phyloP scores from a whole-genome alignment of 2,888 invertebrate species.

The Ischnus inquisitorius region DNA sequence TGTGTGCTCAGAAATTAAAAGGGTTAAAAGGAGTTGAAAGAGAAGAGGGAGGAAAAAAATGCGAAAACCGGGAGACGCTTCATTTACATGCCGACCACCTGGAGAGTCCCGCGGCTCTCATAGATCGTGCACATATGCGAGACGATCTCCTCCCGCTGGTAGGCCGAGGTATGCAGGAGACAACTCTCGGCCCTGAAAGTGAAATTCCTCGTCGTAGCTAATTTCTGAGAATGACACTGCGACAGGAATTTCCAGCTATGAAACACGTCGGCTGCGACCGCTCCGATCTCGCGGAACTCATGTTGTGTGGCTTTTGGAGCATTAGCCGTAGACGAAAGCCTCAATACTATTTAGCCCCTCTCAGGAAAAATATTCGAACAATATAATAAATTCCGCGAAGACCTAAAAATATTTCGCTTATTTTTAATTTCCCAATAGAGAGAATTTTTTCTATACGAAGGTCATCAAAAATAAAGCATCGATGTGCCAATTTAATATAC shows the following conservation, averaged over 20 bases:
- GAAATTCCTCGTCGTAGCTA: slow-evolving; percentile 68
- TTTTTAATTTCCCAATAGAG: too few relatives aligned
- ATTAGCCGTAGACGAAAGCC: neutral
- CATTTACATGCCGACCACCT: slow-evolving; percentile 71
- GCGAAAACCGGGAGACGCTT: slow-evolving; percentile 62
- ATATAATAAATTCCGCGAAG: too few relatives aligned
- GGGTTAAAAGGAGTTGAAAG: slow-evolving; percentile 47
- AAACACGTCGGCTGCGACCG: slow-evolving; percentile 4
- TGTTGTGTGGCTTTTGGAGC: neutral
- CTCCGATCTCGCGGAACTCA: slow-evolving; percentile 9
- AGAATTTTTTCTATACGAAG: too few relatives aligned
- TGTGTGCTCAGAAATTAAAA: slow-evolving; percentile 30
- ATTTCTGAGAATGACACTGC: slow-evolving; percentile 65
- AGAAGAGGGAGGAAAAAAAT: slow-evolving; percentile 52
- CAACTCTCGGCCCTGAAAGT: slow-evolving; percentile 69
- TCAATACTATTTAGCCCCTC: neutral
- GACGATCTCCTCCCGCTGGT: slow-evolving; percentile 41
- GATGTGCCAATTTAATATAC: too few relatives aligned
- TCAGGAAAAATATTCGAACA: too few relatives aligned
- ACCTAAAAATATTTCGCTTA: neutral
- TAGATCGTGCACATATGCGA: slow-evolving; percentile 48
- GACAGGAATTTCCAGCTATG: slow-evolving; percentile 33
- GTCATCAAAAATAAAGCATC: too few relatives aligned
- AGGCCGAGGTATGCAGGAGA: slow-evolving; percentile 55
- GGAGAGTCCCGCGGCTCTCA: slow-evolving; percentile 56